A percentile compares a stretch with the other conserved stretches of the same genome.
Evolutionary conservation across 2,888 invertebrate genomes (phyloP).

Genomic region (Odontocolon sp.): DNA sequence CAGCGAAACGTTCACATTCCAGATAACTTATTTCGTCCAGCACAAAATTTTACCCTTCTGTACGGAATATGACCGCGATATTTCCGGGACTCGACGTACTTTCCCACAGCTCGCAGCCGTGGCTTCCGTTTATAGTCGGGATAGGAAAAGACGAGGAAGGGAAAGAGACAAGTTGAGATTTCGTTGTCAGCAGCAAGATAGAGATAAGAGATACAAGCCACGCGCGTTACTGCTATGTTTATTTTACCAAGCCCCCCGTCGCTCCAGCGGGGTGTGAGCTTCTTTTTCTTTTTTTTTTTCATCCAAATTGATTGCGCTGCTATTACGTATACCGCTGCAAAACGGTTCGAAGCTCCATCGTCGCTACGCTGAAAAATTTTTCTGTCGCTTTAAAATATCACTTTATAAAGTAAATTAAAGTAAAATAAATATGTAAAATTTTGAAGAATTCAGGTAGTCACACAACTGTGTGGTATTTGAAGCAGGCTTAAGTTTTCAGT

Average conservation of each 20-base stretch:
- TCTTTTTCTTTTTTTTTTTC: slow-evolving; percentile 16
- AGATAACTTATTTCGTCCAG: too few relatives aligned
- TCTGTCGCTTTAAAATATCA: neutral
- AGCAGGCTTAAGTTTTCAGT: slow-evolving; percentile 29
- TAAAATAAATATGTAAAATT: neutral
- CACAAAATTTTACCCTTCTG: neutral
- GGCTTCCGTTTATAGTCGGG: slow-evolving; percentile 61
- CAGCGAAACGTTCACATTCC: too few relatives aligned
- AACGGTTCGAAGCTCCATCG: too few relatives aligned
- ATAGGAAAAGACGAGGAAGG: slow-evolving; percentile 23
- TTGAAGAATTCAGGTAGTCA: slow-evolving; percentile 1
- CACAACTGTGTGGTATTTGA: neutral
- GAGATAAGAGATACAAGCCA: slow-evolving; percentile 54
- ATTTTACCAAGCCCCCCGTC: slow-evolving; percentile 64
- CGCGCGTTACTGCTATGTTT: slow-evolving; percentile 60
- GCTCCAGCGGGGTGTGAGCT: slow-evolving; percentile 50
- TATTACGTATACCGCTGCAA: too few relatives aligned
- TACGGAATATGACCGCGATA: slow-evolving; percentile 33
- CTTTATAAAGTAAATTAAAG: neutral
- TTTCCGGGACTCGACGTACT: slow-evolving; percentile 32
- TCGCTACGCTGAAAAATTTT: slow-evolving; percentile 1
- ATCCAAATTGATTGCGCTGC: slow-evolving; percentile 57
- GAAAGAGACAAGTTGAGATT: slow-evolving; percentile 10
- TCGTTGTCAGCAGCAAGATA: slow-evolving; percentile 45
- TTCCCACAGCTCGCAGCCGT: slow-evolving; percentile 53